Evolutionary conservation across 2,888 invertebrate species (phyloP).

Genomic region (Nephrotoma flavescens): DNA sequence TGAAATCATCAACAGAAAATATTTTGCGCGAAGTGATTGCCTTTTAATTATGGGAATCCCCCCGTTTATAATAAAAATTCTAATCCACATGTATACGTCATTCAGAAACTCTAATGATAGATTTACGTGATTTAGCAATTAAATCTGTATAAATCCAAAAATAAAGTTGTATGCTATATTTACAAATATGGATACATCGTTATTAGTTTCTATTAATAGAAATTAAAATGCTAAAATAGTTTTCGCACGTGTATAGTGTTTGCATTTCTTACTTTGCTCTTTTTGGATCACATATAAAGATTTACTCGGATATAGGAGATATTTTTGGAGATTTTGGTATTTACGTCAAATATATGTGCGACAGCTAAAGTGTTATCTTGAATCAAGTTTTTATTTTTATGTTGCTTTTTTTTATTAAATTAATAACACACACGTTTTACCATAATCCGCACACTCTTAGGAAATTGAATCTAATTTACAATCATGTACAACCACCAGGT

Average conservation of each 20-base stretch:
- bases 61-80: too few species aligned
- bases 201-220: neutral
- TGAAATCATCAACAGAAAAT: too few species aligned
- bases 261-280: neutral
- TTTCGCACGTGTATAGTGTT: neutral
- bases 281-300: neutral
- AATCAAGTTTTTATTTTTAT: neutral
- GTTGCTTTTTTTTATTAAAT: neutral
- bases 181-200: neutral
- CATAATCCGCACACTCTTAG: neutral
- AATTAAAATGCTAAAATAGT: neutral
- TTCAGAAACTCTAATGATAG: neutral
- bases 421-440: neutral
- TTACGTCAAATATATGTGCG: neutral
- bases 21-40: too few species aligned
- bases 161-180: neutral
- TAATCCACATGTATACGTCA: too few species aligned
- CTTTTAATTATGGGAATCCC: too few species aligned
- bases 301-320: neutral
- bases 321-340: neutral
- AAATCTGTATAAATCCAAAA: neutral
- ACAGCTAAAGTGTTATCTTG: neutral
- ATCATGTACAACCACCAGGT: neutral
- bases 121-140: neutral
- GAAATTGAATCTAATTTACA: neutral